Evolutionary conservation across 2,888 invertebrate genomes (phyloP), one percentile per base, ranked within the genome.

Genomic region (Campopleginae sp.): DNA sequence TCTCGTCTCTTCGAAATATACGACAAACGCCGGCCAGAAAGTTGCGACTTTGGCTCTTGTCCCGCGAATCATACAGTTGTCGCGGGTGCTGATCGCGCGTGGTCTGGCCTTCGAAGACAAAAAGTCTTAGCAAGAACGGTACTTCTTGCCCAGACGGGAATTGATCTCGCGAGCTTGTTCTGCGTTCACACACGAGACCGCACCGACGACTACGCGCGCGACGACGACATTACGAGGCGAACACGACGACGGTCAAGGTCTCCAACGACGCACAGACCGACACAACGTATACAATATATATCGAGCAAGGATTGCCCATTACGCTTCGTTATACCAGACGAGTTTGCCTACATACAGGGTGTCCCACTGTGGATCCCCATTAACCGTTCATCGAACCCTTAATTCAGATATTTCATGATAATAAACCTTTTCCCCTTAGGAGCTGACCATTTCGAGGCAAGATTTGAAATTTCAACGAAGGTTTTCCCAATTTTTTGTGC

Each of bases 91-190:
- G 58, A 27, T 14, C 27, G 58, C 58, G 27, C 27, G 27, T 14
- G 71, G 66, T 78, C 80, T 80, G 85, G 82, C 85, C 85, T 85
- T 85, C 85, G 85, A 74, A 80, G 85, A 85, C 76, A 82, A 76
- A 80, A 85, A 85, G 77, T 80, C 76, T 77, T 58, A 33, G 63
- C 19, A 19, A 58, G 77, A 82, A 85, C 85, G 85, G 85, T 85
- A 85, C 85, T 85, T 82, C 80, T 58, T 80, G 82, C 76, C 58
- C 75, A 79, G 82, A 83, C 82, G 79, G 74, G 83, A 82, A 77
- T 72, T 82, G 82, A 83, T 83, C 83, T 31, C 78, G 72, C 68
- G 79, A 66, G 81, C 80, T 80, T 72, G 65, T 80, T 80, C 58
- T 71, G 74, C 82, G 75, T 80, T 82, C 79, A 46, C 78, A 79